Base-by-base conservation (phyloP, 2,888 invertebrate species). In the Lacanobia wlatinum region DNA sequence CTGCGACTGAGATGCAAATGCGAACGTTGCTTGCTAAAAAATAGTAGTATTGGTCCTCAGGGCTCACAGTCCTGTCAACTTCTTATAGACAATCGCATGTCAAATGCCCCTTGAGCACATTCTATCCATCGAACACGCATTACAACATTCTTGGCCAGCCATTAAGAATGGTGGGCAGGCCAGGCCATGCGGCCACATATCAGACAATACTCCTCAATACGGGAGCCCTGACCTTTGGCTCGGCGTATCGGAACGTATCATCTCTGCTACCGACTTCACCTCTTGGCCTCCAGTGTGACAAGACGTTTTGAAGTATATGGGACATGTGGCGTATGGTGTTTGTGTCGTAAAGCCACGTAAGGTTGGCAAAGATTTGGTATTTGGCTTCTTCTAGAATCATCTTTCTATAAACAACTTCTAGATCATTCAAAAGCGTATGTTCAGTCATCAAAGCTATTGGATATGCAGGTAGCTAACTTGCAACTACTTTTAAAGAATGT, bases 241-340 rank as follows among this genome's bases (percentile, higher is more conserved):
- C 89, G 90, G 89, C 90, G 86, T 93, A 93, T 94, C 93, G 92
- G 88, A 89, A 90, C 91, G 91, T 87, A 87, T 90, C 92, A 94
- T 94, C 94, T 92, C 88, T 72, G 92, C 92, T 93, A 92, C 93
- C 92, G 93, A 92, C 90, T 91, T 93, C 93, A 93, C 93, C 95
- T 87, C 80, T 73, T 87, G 92, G 92, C 94, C 94, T 87, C 46
- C 75, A 58, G 59, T 83, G 89, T 83, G 83, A 66, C 88, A 85
- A 90, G 70, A 40, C 56, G 18, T 55, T 72, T 40, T 55, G 63
- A 21, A n/a, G 56, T 46, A 3, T 55, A 58, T 16, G n/a, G 72
- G 74, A 76, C 21, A 60, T 68, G 8, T 52, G 10, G 50, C 5
- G 9, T 64, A 4, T 43, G 46, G 21, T 52, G 50, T 38, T 56